These are phyloP conservation scores for Drosophila tropicalis DNA, from an alignment of 1,140 invertebrate species.

Conservation along the genomic window DNA sequence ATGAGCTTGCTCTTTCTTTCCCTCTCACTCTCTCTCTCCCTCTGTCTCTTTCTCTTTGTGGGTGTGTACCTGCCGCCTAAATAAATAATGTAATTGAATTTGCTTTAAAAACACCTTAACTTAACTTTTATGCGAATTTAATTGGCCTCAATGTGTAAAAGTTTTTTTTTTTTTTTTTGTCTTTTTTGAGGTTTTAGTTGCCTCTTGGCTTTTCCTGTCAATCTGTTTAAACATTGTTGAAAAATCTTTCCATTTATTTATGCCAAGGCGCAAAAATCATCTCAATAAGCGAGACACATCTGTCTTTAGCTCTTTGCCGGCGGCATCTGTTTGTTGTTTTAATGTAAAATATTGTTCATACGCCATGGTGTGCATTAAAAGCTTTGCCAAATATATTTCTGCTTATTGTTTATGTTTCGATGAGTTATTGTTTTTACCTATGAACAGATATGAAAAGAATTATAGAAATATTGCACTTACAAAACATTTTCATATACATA, in stretches of 20 bases:
- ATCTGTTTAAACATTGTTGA: conserved; percentile 40
- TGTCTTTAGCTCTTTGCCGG: conserved; percentile 20
- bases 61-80: conserved; percentile 14
- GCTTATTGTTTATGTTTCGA: conserved; percentile 1
- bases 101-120: conserved; percentile 11
- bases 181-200: neutral
- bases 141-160: conserved; percentile 2
- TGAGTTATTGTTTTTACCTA: conserved; percentile 10
- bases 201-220: conserved; percentile 40
- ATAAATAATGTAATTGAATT: conserved; percentile 59
- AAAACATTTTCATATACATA: neutral
- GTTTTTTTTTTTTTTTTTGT: no score
- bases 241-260: conserved; percentile 35
- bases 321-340: conserved; percentile 68
- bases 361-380: conserved; percentile 74
- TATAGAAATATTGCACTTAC: neutral
- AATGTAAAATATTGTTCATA: conserved; percentile 77
- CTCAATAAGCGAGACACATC: conserved; percentile 35
- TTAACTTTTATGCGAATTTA: conserved; percentile 33
- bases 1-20: conserved; percentile 21
- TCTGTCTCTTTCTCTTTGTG: neutral
- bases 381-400: conserved; percentile 43
- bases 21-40: conserved; percentile 1
- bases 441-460: neutral
- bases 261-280: conserved; percentile 44